Base-by-base conservation (phyloP, 2,888 invertebrate genomes). In the Athetis lepigone region DNA sequence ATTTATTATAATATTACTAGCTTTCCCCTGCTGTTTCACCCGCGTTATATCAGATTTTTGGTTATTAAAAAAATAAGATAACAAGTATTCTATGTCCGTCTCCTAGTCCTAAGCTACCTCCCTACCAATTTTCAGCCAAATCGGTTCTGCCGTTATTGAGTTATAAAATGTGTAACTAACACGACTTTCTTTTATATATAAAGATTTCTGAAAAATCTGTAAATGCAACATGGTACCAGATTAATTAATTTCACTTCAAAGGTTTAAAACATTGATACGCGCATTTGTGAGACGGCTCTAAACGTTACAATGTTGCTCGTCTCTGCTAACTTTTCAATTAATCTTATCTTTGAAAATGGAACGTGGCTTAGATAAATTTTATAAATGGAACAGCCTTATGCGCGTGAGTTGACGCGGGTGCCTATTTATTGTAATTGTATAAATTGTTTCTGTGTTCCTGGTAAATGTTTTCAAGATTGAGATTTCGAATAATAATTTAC, bases 251-350 rank as follows among this genome's bases (percentile, higher is more conserved):
- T 1, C 8, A 16, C 8, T 5, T 29, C 18, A 11, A 11, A 45
- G 1, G 7, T 29, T 45, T 2, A 37, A 54, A 64, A 27, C 21
- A 29, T 39, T 33, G 11, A 29, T 33, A 11, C 8, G n/a, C 29
- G 62, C 49, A 40, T 45, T 64, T 57, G 49, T 54, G 43, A 64
- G 52, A 45, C 46, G 9, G 6, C 42, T 3, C 23, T 23, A 25
- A 23, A 46, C n/a, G 7, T 39, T 27, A 18, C 36, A 29, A 49
- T 67, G 54, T 57, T 54, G 27, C 49, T 47, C 43, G 21, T 63
- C 55, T 55, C 40, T 29, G 37, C 36, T 63, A 72, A 75, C 73
- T 75, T 75, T 68, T 58, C 63, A 72, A 75, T 77, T 72, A 77
- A 64, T 68, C 58, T 76, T 76, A 64, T 64, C 60, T 64, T 21